Evolutionary conservation across 2,797 vertebrate species (phyloP), one percentile per base, ranked within the genome.

Genomic region (Tokudaia tokunoshimensis): DNA sequence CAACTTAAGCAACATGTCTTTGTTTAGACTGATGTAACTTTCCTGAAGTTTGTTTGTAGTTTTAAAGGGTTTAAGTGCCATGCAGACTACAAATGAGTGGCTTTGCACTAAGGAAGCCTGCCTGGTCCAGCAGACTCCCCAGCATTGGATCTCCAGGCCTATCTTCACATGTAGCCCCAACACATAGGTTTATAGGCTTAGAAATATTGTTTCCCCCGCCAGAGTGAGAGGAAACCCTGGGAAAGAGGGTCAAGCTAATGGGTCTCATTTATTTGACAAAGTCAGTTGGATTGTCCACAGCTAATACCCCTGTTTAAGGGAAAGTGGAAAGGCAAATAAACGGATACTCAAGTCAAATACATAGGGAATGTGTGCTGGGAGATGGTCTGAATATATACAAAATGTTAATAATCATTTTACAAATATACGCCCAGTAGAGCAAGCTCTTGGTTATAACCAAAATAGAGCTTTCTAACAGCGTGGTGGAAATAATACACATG

Each of bases 11-110:
- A 97, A 98, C 94, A 95, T 96, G 97, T 98, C 96, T 96, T 98
- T 98, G 97, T 98, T 98, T 98, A 98, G 84, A 92, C 94, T 96
- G 97, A 94, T 98, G 96, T 98, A 98, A 98, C 97, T 98, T 98
- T 98, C 95, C 92, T 91, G 63, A 98, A 98, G 98, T 98, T 98
- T 98, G 97, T 98, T 97, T 97, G 97, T 97, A 95, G 97, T 96
- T 92, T 97, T 98, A 97, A 98, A 96, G 95, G 86, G 90, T 97
- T 98, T 96, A 98, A 98, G 97, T 59, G 92, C 92, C 95, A 94
- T 95, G 91, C 90, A 89, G 95, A 97, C 93, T 98, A 97, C 96
- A 97, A 97, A 97, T 96, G 94, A 98, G 94, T 93, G 97, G 97
- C 96, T 98, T 97, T 44, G 50, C 59, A 88, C 75, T 34, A 67